phyloP scores from a whole-genome alignment of 2,113 vertebrate species.

The Tauraco erythrolophus region DNA sequence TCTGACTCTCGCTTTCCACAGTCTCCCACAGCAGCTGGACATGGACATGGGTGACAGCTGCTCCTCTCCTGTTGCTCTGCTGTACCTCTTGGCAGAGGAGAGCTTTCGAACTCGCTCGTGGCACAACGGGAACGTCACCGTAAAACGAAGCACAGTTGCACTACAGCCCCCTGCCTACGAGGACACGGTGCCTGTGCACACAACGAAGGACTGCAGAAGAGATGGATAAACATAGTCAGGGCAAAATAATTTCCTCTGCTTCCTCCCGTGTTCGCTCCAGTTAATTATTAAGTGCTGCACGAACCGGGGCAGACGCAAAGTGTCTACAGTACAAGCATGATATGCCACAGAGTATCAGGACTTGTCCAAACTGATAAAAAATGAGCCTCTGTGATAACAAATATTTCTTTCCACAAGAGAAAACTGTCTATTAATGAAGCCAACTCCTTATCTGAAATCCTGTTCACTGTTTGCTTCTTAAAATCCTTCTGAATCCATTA shows the following conservation, averaged over 20 bases:
- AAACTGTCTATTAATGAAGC: neutral
- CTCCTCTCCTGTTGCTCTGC: neutral
- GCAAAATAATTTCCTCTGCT: neutral
- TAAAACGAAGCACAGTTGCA: neutral
- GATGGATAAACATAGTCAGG: neutral
- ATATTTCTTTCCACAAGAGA: neutral
- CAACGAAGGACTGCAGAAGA: neutral
- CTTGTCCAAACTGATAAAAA: neutral
- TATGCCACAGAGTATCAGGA: neutral
- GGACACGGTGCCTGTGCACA: neutral
- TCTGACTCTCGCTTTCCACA: neutral
- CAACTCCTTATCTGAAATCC: neutral
- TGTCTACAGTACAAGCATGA: neutral
- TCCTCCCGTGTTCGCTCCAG: fast-evolving
- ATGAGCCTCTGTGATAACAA: neutral
- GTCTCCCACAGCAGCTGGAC: neutral
- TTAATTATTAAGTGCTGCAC: neutral
- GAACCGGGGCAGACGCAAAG: neutral
- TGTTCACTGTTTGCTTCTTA: neutral
- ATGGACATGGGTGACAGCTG: fast-evolving
- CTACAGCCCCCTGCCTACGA: fast-evolving
- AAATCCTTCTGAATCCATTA: neutral
- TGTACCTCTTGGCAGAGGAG: neutral
- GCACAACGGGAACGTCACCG: neutral
- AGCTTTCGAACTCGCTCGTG: neutral